These are phyloP conservation scores for Eulemur coronatus DNA, from an alignment of 2,797 vertebrate genomes.

Conservation along the genomic window DNA sequence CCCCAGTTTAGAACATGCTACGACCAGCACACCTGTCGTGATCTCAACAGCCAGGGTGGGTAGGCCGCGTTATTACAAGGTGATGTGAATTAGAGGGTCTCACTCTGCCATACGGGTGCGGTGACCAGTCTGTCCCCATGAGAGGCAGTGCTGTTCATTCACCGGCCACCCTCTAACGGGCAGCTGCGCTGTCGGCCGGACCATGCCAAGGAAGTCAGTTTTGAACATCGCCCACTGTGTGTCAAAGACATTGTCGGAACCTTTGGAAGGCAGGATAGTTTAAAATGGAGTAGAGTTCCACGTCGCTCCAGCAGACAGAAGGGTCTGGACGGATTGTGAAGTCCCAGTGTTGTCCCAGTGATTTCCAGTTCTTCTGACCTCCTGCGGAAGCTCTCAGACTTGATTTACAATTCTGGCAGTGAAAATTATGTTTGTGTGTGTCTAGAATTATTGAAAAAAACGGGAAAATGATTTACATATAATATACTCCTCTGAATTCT, in stretches of 20 bases:
- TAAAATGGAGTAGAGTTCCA: background rate
- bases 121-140: background rate
- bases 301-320: background rate
- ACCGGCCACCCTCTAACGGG: too few species aligned
- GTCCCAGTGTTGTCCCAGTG: background rate
- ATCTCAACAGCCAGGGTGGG: rapidly evolving
- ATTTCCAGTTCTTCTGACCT: background rate
- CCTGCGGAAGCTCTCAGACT: background rate
- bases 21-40: background rate
- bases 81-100: background rate
- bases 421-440: background rate
- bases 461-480: background rate
- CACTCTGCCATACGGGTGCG: background rate
- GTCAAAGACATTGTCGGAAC: too few species aligned
- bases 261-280: background rate
- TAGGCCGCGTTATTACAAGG: background rate
- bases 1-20: background rate
- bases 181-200: too few species aligned
- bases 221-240: too few species aligned
- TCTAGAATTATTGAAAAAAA: background rate
- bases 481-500: background rate
- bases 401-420: background rate
- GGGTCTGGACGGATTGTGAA: background rate
- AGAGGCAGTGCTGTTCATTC: background rate
- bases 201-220: background rate